Percentiles rank a stretch among this genome's conserved stretches.
phyloP scores from a whole-genome alignment of 2,797 vertebrate species.

The Phalloptychus januarius region DNA sequence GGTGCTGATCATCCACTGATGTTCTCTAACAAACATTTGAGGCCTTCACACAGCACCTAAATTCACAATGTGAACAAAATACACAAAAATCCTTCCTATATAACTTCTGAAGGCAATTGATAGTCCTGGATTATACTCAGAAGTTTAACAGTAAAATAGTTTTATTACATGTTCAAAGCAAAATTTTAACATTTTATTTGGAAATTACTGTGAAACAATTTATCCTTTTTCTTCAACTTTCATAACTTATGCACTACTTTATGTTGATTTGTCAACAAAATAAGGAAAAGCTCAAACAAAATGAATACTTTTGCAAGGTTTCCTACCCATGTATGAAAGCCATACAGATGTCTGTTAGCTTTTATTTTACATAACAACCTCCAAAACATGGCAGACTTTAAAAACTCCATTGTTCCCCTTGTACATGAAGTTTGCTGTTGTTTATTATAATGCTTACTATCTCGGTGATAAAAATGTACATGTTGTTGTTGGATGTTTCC shows the following conservation, averaged over 20 bases:
- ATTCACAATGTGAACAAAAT: background rate
- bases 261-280: background rate
- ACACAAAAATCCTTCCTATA: background rate
- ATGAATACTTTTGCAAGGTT: slow-evolving; percentile 2
- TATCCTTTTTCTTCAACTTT: background rate
- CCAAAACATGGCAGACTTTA: background rate
- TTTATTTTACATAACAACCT: slow-evolving; percentile 1
- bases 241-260: background rate
- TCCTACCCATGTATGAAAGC: background rate
- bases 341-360: background rate
- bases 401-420: slow-evolving; percentile 2
- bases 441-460: slow-evolving; percentile 32
- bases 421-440: slow-evolving; percentile 29
- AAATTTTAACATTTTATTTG: background rate
- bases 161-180: background rate
- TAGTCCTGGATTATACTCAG: background rate
- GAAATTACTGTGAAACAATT: background rate
- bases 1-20: background rate
- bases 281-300: background rate
- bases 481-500: slow-evolving; percentile 52
- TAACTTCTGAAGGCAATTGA: background rate
- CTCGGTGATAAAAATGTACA: slow-evolving; percentile 41
- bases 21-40: background rate
- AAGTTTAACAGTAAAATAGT: background rate
- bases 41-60: background rate